Base-by-base conservation (phyloP, 2,888 invertebrate genomes). In the Cetonia aurata region DNA sequence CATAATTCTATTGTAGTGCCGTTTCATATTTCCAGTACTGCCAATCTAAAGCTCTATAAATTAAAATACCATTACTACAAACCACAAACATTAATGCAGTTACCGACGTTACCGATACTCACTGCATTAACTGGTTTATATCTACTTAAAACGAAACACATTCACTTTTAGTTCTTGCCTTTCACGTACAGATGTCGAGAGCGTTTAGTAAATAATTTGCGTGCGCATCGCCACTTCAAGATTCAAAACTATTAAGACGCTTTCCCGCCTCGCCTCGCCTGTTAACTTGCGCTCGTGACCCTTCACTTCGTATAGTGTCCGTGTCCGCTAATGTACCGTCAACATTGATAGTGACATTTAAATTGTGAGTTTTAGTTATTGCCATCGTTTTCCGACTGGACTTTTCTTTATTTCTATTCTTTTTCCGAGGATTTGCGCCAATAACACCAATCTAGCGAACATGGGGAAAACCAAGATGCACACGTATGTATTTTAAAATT, bases 401-500 rank as follows among this genome's bases (percentile, higher is more conserved):
- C 1, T 33, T 48, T 1, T 19, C 19, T 31, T 53, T 31, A 25
- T 53, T 31, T 53, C 37, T 53, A 37, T 69, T 56, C 50, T 60
- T 41, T 42, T 60, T 41, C 44, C 53, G 46, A 56, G 25, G 50
- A 9, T 6, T 15, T 41, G 46, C 15, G 53, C n/a, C 2, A 13
- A 48, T 44, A 31, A 46, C 10, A 31, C 15, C 25, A 33, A 4
- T 17, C 46, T 19, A 33, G 42, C 44, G 46, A 76, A 33, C 33
- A 78, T 78, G 78, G 77, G 75, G 55, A 77, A 78, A 71, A 78
- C 76, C 72, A 78, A 78, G 72, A 76, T 78, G 77, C 78, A 78
- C 69, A 76, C 78, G 78, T 78, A 76, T 75, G 78, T 75, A 53
- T 19, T 42, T 52, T 33, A 60, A 52, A 12, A 19, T 46, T 9